Evolutionary conservation across 2,888 invertebrate species (phyloP).

Genomic region (Oxyteleia sp.): DNA sequence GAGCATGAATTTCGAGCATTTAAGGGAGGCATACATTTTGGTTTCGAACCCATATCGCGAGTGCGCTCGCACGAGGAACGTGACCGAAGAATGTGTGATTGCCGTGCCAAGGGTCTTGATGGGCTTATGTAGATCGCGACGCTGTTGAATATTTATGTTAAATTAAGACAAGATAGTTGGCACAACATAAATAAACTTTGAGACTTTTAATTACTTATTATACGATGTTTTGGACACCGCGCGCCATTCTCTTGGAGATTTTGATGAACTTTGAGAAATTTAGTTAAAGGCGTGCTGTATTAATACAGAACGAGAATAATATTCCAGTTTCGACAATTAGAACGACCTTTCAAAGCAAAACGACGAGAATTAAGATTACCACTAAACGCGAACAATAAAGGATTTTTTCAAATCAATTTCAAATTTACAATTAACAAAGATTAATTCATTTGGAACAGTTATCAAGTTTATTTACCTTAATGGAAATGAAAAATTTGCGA

Average conservation of each 20-base stretch:
- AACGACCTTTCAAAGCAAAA: background rate
- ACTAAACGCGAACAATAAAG: no score
- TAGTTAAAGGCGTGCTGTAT: constrained; percentile 7
- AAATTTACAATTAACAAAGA: no score
- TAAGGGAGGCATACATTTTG: constrained; percentile 53
- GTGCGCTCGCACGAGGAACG: no score
- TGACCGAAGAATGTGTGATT: constrained; percentile 69
- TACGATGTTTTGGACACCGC: constrained; percentile 47
- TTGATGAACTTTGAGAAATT: constrained; percentile 43
- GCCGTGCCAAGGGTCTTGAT: constrained; percentile 67
- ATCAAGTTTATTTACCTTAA: no score
- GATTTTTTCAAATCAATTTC: no score
- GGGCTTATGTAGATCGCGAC: constrained; percentile 68
- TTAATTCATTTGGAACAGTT: no score
- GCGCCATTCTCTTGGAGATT: constrained; percentile 19
- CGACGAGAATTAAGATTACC: background rate
- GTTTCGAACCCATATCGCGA: constrained; percentile 51
- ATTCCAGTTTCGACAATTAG: background rate
- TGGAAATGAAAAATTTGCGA: no score
- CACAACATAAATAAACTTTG: constrained; percentile 67
- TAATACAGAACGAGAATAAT: background rate
- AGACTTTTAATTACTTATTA: constrained; percentile 72
- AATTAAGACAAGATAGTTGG: constrained; percentile 69
- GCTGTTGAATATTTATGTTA: constrained; percentile 70
- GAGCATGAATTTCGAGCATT: constrained; percentile 57